These are phyloP conservation scores for Rhabditophanes sp. DNA, from an alignment of 2,888 invertebrate genomes.

Conservation along the genomic window DNA sequence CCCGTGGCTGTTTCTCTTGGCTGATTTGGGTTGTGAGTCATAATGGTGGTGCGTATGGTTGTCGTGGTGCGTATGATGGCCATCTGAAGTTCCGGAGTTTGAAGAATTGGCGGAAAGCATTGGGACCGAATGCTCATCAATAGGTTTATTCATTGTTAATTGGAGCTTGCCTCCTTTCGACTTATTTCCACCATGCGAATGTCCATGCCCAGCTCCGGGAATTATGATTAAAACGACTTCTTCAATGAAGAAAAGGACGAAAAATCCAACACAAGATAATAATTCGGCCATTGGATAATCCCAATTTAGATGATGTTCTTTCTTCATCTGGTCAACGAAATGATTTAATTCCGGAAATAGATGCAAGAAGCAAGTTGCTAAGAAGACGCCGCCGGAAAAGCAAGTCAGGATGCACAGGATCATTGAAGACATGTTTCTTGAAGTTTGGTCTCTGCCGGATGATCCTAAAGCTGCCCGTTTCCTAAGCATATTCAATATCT, in stretches of 20 bases:
- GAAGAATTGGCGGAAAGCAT: too few relatives aligned
- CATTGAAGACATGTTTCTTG: conserved; percentile 31
- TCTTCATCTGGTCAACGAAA: conserved; percentile 16
- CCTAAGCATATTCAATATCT: conserved; percentile 32
- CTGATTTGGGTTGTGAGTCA: too few relatives aligned
- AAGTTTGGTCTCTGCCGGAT: conserved; percentile 16
- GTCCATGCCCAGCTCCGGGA: conserved; percentile 32
- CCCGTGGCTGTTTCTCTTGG: too few relatives aligned
- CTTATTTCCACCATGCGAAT: too few relatives aligned
- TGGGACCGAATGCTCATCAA: too few relatives aligned
- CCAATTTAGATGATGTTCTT: conserved; percentile 5
- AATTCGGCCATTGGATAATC: conserved; percentile 41
- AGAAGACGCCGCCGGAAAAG: conserved; percentile 53
- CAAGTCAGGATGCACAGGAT: conserved; percentile 48
- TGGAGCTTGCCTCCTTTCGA: too few relatives aligned
- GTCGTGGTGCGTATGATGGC: too few relatives aligned
- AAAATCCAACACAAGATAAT: conserved; percentile 39
- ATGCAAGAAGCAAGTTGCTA: conserved; percentile 52
- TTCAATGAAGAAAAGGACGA: conserved; percentile 40
- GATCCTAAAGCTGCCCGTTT: conserved; percentile 30
- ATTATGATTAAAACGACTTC: conserved; percentile 33
- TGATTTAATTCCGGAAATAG: conserved; percentile 50
- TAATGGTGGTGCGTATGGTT: too few relatives aligned
- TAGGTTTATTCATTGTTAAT: too few relatives aligned
- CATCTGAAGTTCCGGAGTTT: too few relatives aligned